Evolutionary conservation across 2,888 invertebrate species (phyloP), one percentile per base, ranked within the genome.

Genomic region (Lithophane socia): DNA sequence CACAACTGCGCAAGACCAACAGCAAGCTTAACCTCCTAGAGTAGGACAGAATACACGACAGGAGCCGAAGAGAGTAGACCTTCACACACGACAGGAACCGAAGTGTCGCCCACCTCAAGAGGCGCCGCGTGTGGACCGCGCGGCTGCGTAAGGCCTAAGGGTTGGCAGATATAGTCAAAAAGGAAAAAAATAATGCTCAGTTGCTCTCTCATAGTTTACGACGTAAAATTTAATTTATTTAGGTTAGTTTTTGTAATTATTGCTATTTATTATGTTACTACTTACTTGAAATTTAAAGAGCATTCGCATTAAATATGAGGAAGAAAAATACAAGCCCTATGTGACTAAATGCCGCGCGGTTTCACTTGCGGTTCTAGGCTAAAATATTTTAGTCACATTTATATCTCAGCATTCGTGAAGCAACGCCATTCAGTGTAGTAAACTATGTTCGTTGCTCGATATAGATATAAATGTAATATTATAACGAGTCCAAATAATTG

Each of bases 1-100:
- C 99, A 52, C 98, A 99, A 91, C 96, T 99, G 68, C 97, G 99
- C 92, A 99, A 99, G 95, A 99, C 99, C 24, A 99, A 99, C 94
- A 99, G 99, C 97, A 98, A 98, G 92, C 97, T 99, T 81, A 98
- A 98, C 94, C 97, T 99, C 88, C 97, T 98, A 91, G 98, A 98
- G 90, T 96, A 68, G 90, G 75, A 37, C n/a, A 68, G 49, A 18
- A 37, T 10, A 24, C 37, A 58, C 47, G 71, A 49, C n/a, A 72
- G 49, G 71, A 60, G n/a, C 60, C 58, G 56, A n/a, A 56, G 56
- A 91, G 98, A 98, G 90, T 73, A 73, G 75, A 73, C 75, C 56
- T 47, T 9, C 56, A 29, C 7, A 9, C 47, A 29, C 24, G 68
- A 54, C 37, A 73, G 49, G 83, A 61, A 54, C 56, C 52, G 74